phyloP scores from a whole-genome alignment of 2,113 vertebrate genomes.

The Ancistrus triradiatus region DNA sequence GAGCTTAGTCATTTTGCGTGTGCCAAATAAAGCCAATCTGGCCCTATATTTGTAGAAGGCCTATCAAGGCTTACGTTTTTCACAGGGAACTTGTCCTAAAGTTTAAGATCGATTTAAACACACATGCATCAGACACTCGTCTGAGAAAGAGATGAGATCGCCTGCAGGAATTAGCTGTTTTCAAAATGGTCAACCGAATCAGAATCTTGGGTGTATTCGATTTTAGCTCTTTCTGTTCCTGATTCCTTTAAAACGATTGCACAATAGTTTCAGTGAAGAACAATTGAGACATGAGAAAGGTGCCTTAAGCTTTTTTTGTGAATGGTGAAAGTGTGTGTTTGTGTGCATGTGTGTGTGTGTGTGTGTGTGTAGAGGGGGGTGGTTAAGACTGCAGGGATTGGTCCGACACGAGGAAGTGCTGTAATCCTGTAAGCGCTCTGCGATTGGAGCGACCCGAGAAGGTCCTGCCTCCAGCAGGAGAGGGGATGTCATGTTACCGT shows the following conservation, averaged over 20 bases:
- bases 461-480: slow-evolving; percentile 11
- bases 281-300: slow-evolving; percentile 36
- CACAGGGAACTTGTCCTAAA: too few species aligned
- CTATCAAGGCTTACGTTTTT: too few species aligned
- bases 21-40: too few species aligned
- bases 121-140: too few species aligned
- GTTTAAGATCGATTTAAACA: too few species aligned
- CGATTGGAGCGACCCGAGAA: slow-evolving; percentile 26
- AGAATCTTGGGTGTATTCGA: slow-evolving; percentile 24
- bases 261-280: slow-evolving; percentile 43
- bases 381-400: slow-evolving; percentile 9
- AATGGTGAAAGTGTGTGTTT: slow-evolving; percentile 39
- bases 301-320: slow-evolving; percentile 40
- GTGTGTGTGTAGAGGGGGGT: background rate
- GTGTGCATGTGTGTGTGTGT: too few species aligned
- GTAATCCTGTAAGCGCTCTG: slow-evolving; percentile 15
- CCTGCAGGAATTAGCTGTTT: too few species aligned
- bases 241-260: slow-evolving; percentile 41
- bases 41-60: too few species aligned
- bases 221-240: slow-evolving; percentile 44
- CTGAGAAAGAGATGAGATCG: too few species aligned
- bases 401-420: slow-evolving; percentile 12
- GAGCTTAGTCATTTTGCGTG: too few species aligned
- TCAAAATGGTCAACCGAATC: slow-evolving; percentile 16
- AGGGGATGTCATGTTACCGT: slow-evolving; percentile 19